Base-by-base conservation (phyloP, 2,797 vertebrate genomes). In the Tragelaphus eurycerus region DNA sequence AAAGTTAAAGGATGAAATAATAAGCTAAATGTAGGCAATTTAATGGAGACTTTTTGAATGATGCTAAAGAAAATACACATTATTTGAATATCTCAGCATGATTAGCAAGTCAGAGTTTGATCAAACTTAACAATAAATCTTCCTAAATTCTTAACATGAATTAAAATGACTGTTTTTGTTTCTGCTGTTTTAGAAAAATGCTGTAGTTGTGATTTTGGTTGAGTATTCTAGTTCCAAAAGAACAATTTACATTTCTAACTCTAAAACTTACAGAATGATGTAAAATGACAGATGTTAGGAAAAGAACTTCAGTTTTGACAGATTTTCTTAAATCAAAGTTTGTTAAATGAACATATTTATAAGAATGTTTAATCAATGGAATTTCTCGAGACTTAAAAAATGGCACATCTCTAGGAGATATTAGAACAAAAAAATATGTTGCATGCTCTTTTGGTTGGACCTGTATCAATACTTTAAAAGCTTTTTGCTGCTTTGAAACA, bases 401-500 rank as follows among this genome's bases (percentile, higher is more conserved):
- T 34, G 6, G 1, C 52, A 8, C 38, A 27, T 95, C 87, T 93
- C 84, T 83, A 46, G 86, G 76, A 97, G 90, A 95, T 48, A 55
- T 94, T 46, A 97, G 67, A 85, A 62, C 3, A 83, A 86, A 79
- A 95, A 91, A 88, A 78, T 90, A 60, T 74, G 85, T 82, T 64
- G 3, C 23, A 8, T 81, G 76, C 17, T 43, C 81, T 95, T 97
- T 84, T 86, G n/a, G 0, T 16, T 97, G 85, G 90, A 84, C 74
- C 25, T 31, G 14, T 62, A 93, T 96, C 88, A 97, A 54, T 46
- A 93, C 29, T 95, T 90, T 86, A 89, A 97, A 96, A 90, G 1
- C 1, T 48, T 91, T 13, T 96, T 98, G 93, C 87, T 59, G 59
- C 19, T 95, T 92, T 97, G 95, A 90, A 98, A 98, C 97, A 96